Base-by-base conservation (phyloP, 2,113 vertebrate species). In the Syrmaticus mikado region DNA sequence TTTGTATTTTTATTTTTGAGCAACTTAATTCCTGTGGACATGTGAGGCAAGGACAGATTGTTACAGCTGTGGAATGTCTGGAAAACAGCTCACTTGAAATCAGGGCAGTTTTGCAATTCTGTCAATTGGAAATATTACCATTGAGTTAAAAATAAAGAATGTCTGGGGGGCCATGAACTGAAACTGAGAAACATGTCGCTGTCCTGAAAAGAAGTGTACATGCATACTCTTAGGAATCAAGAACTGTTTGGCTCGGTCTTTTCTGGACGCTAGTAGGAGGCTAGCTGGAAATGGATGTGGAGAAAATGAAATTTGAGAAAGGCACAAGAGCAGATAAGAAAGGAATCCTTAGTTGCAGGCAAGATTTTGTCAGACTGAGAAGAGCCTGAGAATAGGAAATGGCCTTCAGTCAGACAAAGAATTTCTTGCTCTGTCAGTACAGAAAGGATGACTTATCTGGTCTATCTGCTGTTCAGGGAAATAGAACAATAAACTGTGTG, bases 41-140 rank as follows among this genome's bases (percentile, higher is more conserved):
- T 57, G 17, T 53, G 79, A 83, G 43, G 78, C 43, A 48, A 85
- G 38, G 50, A 66, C n/a, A 87, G 79, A 75, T 61, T 76, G 45
- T 79, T 88, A 67, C 64, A 93, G 87, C 67, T 86, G 60, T 45
- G 71, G 61, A 82, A 78, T 65, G 48, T 73, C 77, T 94, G 85
- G 85, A 89, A 87, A 87, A 79, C 53, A 68, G 77, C 38, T 82
- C 75, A 45, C 38, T 64, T 86, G 62, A 75, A 75, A 82, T 92
- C 76, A 58, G 36, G 66, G 70, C 13, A 57, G 85, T 82, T 85
- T 87, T 95, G 87, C 75, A 82, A 60, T 57, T 85, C 75, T 82
- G 81, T 82, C 66, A 78, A 41, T 55, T 76, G 74, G 40, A 79
- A 89, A 72, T 75, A 80, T 65, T 89, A 66, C 65, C 41, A 73